Percentiles rank a stretch among this genome's conserved stretches.
Conservation (phyloP, 2,797 vertebrate genomes). For the Danio jaintianensis region DNA sequence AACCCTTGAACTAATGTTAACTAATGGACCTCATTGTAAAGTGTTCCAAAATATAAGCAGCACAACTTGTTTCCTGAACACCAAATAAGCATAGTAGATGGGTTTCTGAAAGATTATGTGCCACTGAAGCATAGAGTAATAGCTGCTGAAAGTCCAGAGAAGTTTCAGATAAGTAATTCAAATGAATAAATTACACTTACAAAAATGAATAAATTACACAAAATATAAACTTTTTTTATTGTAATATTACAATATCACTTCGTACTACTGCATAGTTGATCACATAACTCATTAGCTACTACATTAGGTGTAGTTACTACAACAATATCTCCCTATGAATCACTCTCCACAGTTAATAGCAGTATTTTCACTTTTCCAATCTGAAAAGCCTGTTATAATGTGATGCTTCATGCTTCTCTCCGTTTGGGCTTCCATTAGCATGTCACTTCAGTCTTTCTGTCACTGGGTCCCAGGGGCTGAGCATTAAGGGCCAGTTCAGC, state of each 20-base stretch:
- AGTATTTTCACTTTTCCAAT: constrained; percentile 35
- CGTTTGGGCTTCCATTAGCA: constrained; percentile 34
- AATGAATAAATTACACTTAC: background rate
- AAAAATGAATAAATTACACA: too few relatives aligned
- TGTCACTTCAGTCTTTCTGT: constrained; percentile 12
- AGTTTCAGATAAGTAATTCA: too few relatives aligned
- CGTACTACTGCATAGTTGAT: background rate
- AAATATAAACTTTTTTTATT: too few relatives aligned
- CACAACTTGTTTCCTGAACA: background rate
- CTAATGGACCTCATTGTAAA: too few relatives aligned
- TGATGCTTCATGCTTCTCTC: constrained; percentile 27
- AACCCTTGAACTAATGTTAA: too few relatives aligned
- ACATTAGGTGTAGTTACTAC: too few relatives aligned
- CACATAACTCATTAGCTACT: background rate
- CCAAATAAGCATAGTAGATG: background rate
- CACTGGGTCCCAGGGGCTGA: background rate
- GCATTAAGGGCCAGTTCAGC: background rate
- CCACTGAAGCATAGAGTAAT: background rate
- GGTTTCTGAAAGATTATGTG: background rate
- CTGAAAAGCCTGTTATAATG: constrained; percentile 48
- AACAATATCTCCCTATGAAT: background rate
- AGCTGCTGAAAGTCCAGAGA: background rate
- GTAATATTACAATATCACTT: background rate
- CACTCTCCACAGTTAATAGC: constrained; percentile 12
- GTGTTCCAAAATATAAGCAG: too few relatives aligned